phyloP scores from a whole-genome alignment of 1,140 invertebrate species.

The Drosophila ohnishii region DNA sequence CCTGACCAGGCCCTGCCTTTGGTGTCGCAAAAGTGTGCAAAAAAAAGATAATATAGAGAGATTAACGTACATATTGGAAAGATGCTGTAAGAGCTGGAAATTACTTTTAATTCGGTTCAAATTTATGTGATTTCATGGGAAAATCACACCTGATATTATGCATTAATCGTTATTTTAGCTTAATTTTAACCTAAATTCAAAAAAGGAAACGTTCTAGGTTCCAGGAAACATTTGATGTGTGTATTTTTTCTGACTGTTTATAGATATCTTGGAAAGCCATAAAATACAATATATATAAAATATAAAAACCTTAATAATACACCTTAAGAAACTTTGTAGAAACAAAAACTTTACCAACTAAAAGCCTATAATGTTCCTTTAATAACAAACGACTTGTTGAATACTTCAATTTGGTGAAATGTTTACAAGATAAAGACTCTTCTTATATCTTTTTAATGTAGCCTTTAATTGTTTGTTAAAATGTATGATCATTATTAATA shows the following conservation, averaged over 20 bases:
- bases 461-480: too few species aligned
- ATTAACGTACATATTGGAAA: not conserved
- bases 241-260: not conserved
- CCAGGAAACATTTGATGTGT: not conserved
- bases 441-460: not conserved
- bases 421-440: not conserved
- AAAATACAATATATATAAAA: not conserved
- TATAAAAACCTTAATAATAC: too few species aligned
- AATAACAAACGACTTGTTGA: not conserved
- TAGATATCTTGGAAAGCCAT: not conserved
- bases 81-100: not conserved
- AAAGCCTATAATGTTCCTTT: not conserved
- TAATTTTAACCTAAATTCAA: not conserved
- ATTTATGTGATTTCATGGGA: not conserved
- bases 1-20: conserved; percentile 21
- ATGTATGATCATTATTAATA: too few species aligned
- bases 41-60: conserved; percentile 2
- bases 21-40: conserved; percentile 26
- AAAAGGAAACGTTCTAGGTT: not conserved
- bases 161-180: too few species aligned
- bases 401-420: not conserved
- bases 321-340: too few species aligned
- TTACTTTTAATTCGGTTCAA: not conserved
- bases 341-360: too few species aligned
- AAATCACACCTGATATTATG: not conserved